Base-by-base conservation (phyloP, 2,113 vertebrate genomes). In the Nerophis ophidion region DNA sequence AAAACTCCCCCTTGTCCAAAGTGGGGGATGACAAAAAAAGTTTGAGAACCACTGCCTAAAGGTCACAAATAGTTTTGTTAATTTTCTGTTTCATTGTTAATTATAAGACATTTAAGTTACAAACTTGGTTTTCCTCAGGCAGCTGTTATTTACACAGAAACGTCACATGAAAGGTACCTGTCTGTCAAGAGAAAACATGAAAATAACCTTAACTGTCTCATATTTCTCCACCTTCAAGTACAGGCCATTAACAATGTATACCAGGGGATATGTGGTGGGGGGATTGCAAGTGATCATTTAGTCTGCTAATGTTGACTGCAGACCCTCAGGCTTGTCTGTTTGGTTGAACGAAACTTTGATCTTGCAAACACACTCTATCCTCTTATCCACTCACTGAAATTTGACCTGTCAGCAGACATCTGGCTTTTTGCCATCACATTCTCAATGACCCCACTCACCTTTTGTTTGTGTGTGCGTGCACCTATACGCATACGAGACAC, bases 371-470 rank as follows among this genome's bases (percentile, higher is more conserved):
- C 64, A 62, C 46, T 54, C 50, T 68, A 66, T 49, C 51, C 38
- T 58, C 61, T 63, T 62, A 71, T 72, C 63, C 52, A 49, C 57
- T 49, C 1, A 3, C 67, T 82, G 84, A 82, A 86, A 86, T 76
- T 70, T 69, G 71, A 85, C 70, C 70, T 61, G 19, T n/a, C 68
- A 61, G 56, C 55, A 70, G 68, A 74, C 74, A 63, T 75, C 72
- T 81, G 80, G 80, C 66, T 64, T 56, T 48, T 66, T 76, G 75
- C 83, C 84, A 78, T 59, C 63, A 3, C 57, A 61, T 64, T 72
- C 74, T 72, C 70, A 47, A 53, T 81, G 70, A 79, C 73, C 72
- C 82, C 15, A 58, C 75, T 81, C 79, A 80, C 79, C 67, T 84
- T 26, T 68, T 57, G 57, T 48, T 12, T 49, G 17, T 62, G 7